A percentile compares a stretch with the other conserved stretches of the same genome.
phyloP scores from a whole-genome alignment of 2,113 vertebrate genomes.

The Lagopus leucura region DNA sequence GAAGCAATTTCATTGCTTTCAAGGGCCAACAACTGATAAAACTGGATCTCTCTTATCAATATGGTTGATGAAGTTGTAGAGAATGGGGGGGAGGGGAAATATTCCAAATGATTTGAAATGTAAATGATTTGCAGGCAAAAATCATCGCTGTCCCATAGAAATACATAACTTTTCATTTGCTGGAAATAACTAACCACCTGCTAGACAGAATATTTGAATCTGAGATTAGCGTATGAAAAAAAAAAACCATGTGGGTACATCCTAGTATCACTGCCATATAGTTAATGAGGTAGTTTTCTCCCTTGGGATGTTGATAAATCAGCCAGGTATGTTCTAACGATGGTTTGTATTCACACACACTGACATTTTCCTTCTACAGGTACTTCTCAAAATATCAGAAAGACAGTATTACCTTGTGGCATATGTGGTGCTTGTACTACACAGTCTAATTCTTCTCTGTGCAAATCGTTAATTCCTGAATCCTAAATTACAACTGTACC shows the following conservation, averaged over 20 bases:
- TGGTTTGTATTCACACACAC: background rate
- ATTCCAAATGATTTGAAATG: background rate
- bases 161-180: background rate
- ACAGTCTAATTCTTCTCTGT: background rate
- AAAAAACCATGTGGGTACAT: background rate
- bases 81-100: background rate
- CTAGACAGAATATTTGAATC: slow-evolving; percentile 2
- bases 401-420: background rate
- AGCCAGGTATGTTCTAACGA: background rate
- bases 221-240: background rate
- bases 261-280: background rate
- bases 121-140: background rate
- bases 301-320: background rate
- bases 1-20: too few relatives aligned
- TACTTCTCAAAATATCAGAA: background rate
- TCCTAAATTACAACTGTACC: background rate
- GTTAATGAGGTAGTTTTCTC: background rate
- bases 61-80: background rate
- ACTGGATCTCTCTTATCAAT: background rate
- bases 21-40: background rate
- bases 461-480: background rate
- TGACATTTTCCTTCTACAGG: background rate
- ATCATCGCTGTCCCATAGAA: background rate
- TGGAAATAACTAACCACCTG: background rate
- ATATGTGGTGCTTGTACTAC: background rate